phyloP scores from a whole-genome alignment of 2,797 vertebrate genomes.

The Halcyon chelicuti region DNA sequence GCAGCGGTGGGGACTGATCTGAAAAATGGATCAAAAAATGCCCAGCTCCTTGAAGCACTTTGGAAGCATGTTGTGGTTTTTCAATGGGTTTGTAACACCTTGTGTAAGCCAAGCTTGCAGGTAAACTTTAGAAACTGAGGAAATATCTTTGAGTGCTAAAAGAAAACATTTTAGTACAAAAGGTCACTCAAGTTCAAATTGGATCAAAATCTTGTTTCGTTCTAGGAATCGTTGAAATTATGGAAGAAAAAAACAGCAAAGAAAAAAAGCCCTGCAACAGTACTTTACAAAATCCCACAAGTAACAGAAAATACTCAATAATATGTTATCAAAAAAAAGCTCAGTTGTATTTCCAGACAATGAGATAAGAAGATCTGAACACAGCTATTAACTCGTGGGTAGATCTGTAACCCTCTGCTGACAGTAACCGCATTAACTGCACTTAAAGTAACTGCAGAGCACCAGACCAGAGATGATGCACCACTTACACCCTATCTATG shows the following conservation, averaged over 20 bases:
- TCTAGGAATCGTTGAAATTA: not conserved
- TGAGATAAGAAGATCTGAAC: not conserved
- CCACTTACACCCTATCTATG: not conserved
- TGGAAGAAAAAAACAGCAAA: not conserved
- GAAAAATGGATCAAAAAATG: not conserved
- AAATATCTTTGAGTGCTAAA: not conserved
- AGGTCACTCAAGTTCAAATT: not conserved
- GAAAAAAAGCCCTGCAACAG: not conserved
- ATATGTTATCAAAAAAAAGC: not conserved
- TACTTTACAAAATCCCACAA: slow-evolving; percentile 4
- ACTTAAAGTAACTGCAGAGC: not conserved
- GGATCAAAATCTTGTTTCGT: not conserved
- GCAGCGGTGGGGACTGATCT: accelerated
- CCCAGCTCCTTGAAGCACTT: not conserved
- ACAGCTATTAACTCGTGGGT: not conserved
- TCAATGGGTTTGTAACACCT: not conserved
- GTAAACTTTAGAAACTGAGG: not conserved
- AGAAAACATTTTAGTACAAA: not conserved
- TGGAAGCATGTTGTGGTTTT: not conserved
- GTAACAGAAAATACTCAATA: not conserved
- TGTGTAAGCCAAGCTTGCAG: not conserved
- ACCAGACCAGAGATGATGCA: not conserved
- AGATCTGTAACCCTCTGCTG: slow-evolving; percentile 11
- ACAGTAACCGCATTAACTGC: not conserved
- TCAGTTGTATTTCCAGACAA: slow-evolving; percentile 5